Base-by-base conservation (phyloP, 2,797 vertebrate genomes). In the Mus spretus region DNA sequence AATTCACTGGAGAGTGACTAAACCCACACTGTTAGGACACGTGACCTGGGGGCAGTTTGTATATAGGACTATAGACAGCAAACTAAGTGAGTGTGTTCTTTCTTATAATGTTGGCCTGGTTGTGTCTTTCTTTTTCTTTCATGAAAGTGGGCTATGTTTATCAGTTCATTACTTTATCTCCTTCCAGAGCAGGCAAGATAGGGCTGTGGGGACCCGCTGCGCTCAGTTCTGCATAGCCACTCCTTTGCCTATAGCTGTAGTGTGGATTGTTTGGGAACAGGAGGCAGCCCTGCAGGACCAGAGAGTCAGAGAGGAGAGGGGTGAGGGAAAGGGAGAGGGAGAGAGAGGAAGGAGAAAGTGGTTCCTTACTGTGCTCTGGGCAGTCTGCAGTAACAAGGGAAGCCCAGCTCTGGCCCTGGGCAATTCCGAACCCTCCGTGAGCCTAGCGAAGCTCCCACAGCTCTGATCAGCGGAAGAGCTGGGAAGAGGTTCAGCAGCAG, bases 381-480 rank as follows among this genome's bases (percentile, higher is more conserved):
- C 65, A 57, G 20, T 1, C 0, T 1, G 50, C 2, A 57, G 26
- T 6, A 53, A 28, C 31, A 34, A 26, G 20, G 7, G 3, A 57
- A 57, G 70, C 6, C 44, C 9, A 0, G 80, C 19, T 6, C 7
- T 28, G 22, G 53, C 44, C 26, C 50, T 31, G 34, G 70, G 47
- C 77, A 26, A 50, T 26, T 13, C 34, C 19, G 26, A 78, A 37
- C 50, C 26, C 17, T 24, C 12, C 15, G 67, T 79, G 28, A 84
- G 24, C 37, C 34, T 3, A 20, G 57, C 26, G 1, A 2, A 28
- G n/a, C 1, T 24, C 12, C 28, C 0, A 1, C 15, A 15, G 17
- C 47, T 47, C 37, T 50, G 28, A 7, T n/a, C 70, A 90, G 50
- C n/a, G 65, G 47, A 89, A 55, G 70, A 55, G 47, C 55, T 0